Base-by-base conservation (phyloP, 2,113 vertebrate genomes). In the Xyliphius kryptos region DNA sequence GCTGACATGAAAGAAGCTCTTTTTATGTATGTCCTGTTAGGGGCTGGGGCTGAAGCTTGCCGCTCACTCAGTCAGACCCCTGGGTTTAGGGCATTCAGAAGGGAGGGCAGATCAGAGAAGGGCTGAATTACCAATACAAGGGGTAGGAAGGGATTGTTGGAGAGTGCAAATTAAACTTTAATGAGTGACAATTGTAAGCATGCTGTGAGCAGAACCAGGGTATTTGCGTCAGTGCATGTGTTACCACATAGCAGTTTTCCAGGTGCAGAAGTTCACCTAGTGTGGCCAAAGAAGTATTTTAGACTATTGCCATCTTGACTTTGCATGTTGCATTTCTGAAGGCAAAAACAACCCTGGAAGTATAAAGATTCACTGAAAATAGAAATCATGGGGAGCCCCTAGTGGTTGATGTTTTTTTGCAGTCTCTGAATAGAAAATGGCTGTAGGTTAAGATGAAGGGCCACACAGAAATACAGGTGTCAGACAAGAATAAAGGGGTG, bases 171-270 rank as follows among this genome's bases (percentile, higher is more conserved):
- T 87, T 81, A 87, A 89, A 86, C 63, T 85, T 89, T 87, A 86
- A 89, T 89, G 84, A 84, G 72, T 77, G 80, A 87, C 86, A 87
- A 87, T 85, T 87, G 86, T 83, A 82, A 84, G 81, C 80, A 76
- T 78, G 83, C 83, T 81, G 80, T 67, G 79, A 67, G 66, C 66
- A 26, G 64, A 59, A 60, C 72, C 70, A 69, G 14, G 63, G 19
- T 47, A 73, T 47, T 62, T 44, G 71, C 72, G 22, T 19, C 72
- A 52, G 62, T 7, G 37, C 52, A 65, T 40, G 70, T 58, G 71
- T 74, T 68, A 67, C 55, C 50, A 36, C 56, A 68, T 22, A 43
- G 43, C 62, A 53, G 53, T 47, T 46, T 53, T 64, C 67, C 19
- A n/a, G 9, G 53, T 67, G 55, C 61, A 54, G 55, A 41, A 37